These are phyloP conservation scores for Zoanthus sociatus DNA, from an alignment of 92 coral and sea anemone species.

Conservation along the genomic window DNA sequence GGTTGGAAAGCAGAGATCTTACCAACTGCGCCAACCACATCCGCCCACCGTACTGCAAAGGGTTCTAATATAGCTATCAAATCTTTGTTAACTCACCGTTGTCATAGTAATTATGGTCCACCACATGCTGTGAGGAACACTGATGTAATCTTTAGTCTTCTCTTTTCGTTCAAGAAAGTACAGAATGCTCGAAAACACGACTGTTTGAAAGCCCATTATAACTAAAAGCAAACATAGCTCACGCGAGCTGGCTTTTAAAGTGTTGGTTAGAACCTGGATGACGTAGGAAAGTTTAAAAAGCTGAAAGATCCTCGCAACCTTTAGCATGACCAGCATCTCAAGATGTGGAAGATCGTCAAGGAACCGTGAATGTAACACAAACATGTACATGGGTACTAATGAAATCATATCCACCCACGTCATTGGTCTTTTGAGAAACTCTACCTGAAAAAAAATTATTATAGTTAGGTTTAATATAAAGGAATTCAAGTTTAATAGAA, in stretches of 20 bases:
- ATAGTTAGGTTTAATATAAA: not conserved
- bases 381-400: slow-evolving; percentile 76
- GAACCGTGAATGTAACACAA: slow-evolving; percentile 61
- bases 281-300: slow-evolving; percentile 96
- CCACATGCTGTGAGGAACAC: slow-evolving; percentile 96
- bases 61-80: not conserved
- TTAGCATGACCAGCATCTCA: slow-evolving; percentile 91
- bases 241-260: slow-evolving; percentile 90
- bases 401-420: slow-evolving; percentile 94
- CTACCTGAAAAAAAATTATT: slow-evolving; percentile 13
- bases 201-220: slow-evolving; percentile 89
- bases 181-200: slow-evolving; percentile 89
- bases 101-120: slow-evolving; percentile 99
- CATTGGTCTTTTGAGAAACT: slow-evolving; percentile 78
- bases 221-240: slow-evolving; percentile 87
- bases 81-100: slow-evolving; percentile 75
- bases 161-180: slow-evolving; percentile 90
- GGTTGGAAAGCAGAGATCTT: no score
- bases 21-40: no score
- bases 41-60: no score
- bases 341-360: slow-evolving; percentile 63
- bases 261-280: slow-evolving; percentile 92
- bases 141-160: slow-evolving; percentile 76
- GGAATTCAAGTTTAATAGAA: not conserved
- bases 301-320: slow-evolving; percentile 88